Evolutionary conservation across 2,888 invertebrate genomes (phyloP), one percentile per base, ranked within the genome.

Genomic region (Agrotis puta): DNA sequence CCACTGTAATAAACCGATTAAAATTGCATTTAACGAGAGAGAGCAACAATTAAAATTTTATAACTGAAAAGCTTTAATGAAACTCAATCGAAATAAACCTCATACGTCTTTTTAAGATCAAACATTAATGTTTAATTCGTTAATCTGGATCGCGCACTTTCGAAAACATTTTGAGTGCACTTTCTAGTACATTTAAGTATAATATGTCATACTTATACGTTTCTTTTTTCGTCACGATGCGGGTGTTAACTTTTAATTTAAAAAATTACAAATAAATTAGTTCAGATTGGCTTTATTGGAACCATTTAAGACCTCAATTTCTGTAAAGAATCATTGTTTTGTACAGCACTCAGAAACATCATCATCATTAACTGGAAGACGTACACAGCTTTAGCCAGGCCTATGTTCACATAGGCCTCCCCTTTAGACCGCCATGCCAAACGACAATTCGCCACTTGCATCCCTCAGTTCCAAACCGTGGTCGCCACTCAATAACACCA

Each of bases 111-210:
- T 33, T 79, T 88, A 85, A 88, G 82, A 85, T 83, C 78, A 83
- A 85, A 85, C 85, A 85, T 88, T 76, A 33, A 56, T 56, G 22
- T 84, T 76, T 79, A 74, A 79, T 74, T 69, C 65, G 24, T 68
- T 67, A 61, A 82, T 83, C 67, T 85, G 80, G 74, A 82, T 84
- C 85, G 73, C 82, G 83, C 74, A 83, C 90, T 89, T 89, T 90
- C 87, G 84, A 88, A 89, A 88, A 74, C 71, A 73, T 78, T 87
- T 82, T 84, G 83, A 86, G 78, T 84, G 78, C 76, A 88, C 88
- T 89, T 89, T 89, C 89, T 86, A 84, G 73, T 74, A 24, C 68
- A 74, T 77, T 68, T 77, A 39, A 39, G 39, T 39, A 79, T 66
- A 64, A 71, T 74, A 75, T 82, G 82, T 84, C 75, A 79, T 39